These are phyloP conservation scores for Synaphobranchus kaupii DNA, from an alignment of 2,797 vertebrate genomes.

Conservation along the genomic window DNA sequence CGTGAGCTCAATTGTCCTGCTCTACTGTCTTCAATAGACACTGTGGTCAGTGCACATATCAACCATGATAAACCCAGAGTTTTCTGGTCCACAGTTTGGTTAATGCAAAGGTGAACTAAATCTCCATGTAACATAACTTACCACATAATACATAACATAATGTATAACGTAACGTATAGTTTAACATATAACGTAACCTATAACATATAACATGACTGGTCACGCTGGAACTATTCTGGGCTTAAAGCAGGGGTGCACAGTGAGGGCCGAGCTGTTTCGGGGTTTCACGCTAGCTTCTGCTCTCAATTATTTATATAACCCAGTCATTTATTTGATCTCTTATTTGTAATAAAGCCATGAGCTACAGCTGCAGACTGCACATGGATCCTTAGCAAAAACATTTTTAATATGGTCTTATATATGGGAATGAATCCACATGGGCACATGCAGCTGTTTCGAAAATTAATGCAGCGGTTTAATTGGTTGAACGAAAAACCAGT, in stretches of 20 bases:
- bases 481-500: not conserved
- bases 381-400: not conserved
- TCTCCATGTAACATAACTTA: too few species aligned
- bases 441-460: too few species aligned
- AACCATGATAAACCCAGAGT: not conserved
- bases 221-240: not conserved
- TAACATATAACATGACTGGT: not conserved
- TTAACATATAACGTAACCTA: too few species aligned
- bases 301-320: not conserved
- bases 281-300: not conserved
- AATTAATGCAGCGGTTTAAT: not conserved
- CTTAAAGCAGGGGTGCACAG: not conserved
- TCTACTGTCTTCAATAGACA: not conserved
- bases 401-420: not conserved
- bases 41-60: not conserved
- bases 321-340: not conserved
- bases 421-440: too few species aligned
- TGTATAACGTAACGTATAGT: too few species aligned
- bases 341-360: not conserved
- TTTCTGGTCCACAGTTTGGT: not conserved
- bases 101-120: not conserved
- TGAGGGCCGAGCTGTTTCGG: not conserved
- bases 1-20: not conserved
- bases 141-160: too few species aligned
- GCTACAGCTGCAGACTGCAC: not conserved